phyloP scores from a whole-genome alignment of 64 coral and sea anemone genomes.

The Acropora tenuis region DNA sequence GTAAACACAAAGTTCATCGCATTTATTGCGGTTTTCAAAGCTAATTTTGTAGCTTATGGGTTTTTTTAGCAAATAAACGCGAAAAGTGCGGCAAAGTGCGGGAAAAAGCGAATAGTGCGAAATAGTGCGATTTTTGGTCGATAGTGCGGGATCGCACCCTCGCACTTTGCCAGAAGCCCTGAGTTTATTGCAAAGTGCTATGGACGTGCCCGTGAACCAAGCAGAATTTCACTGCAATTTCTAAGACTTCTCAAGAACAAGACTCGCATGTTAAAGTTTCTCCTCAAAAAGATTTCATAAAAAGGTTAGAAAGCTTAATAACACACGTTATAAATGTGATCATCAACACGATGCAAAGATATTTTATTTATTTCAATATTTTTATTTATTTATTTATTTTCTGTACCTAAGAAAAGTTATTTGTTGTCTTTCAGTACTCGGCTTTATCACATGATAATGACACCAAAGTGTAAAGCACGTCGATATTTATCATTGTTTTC shows the following conservation, averaged over 20 bases:
- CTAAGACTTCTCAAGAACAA: constrained; percentile 63
- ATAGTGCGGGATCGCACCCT: too few relatives aligned
- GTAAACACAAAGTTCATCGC: too few relatives aligned
- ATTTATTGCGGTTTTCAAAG: too few relatives aligned
- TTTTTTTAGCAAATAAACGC: too few relatives aligned
- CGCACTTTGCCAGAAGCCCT: too few relatives aligned
- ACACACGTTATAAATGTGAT: neutral
- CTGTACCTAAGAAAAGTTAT: constrained; percentile 33
- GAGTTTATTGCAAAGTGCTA: constrained; percentile 10
- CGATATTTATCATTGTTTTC: neutral
- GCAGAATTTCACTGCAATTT: constrained; percentile 44
- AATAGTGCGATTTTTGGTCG: too few relatives aligned
- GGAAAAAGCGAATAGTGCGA: too few relatives aligned
- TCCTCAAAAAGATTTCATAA: constrained; percentile 68
- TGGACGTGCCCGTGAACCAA: neutral
- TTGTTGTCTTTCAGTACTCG: constrained; percentile 54
- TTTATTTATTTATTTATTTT: too few relatives aligned
- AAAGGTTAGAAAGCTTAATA: neutral
- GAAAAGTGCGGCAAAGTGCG: too few relatives aligned
- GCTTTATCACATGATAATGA: constrained; percentile 66
- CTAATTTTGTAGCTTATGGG: too few relatives aligned
- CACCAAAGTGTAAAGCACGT: neutral
- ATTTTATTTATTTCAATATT: neutral
- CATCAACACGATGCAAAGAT: neutral
- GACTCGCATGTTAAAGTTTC: constrained; percentile 58